Base-by-base conservation (phyloP, 1,140 invertebrate genomes). In the Pseudomyrmex concolor region DNA sequence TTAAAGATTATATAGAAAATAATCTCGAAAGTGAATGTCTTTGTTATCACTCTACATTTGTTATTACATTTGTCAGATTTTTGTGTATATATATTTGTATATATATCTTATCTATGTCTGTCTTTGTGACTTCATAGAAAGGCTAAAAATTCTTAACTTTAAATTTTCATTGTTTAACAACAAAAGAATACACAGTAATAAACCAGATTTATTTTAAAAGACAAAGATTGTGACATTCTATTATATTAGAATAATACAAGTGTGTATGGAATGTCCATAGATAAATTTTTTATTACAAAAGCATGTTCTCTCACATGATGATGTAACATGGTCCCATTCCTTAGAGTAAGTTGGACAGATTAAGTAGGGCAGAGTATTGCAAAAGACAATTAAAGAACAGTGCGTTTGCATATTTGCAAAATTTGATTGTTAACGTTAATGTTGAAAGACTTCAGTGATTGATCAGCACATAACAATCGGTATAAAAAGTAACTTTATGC, bases 361-460 rank as follows among this genome's bases (percentile, higher is more conserved):
- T 73, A 82, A 82, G 59, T 82, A 3, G 71, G 67, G 12, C 78
- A 64, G 63, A 73, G 67, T 63, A 57, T 84, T 84, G 82, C 73
- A 73, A 60, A 78, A 82, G 8, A 55, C 0, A 1, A 25, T 25
- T 3, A 25, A 22, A 74, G 63, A 67, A 72, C 43, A 67, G 73
- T 63, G 71, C 51, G 50, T 84, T 57, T 50, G 67, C 66, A 7
- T 72, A 72, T 13, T 86, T 81, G 76, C 76, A 54, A 80, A 80
- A 80, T 51, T 19, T 1, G 12, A 2, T 70, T 70, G 8, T 43
- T 43, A 68, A 15, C 55, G 45, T 34, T 34, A 48, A 54, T 71
- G 63, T 59, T 71, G 83, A 70, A 66, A 67, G 51, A 82, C 17
- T 51, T 86, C 66, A 50, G 84, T 89, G 80, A 70, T 71, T 80